phyloP scores from a whole-genome alignment of 2,797 vertebrate genomes.

The Hozukius guyotensis region DNA sequence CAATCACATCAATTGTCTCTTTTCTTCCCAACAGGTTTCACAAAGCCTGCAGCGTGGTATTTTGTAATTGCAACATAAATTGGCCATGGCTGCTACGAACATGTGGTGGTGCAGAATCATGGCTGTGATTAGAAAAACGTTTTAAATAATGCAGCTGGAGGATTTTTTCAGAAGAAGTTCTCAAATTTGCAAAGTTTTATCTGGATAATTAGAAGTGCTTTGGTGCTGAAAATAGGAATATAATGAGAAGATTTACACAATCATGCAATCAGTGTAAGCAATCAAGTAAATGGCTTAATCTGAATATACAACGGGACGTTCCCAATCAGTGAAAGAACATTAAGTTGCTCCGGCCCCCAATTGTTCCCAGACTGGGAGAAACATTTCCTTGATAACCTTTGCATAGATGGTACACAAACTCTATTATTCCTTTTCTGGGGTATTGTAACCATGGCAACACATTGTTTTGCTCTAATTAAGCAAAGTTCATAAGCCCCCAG shows the following conservation, averaged over 20 bases:
- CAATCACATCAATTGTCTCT: background rate
- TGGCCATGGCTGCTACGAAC: background rate
- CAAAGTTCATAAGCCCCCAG: background rate
- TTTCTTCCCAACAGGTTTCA: background rate
- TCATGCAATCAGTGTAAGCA: background rate
- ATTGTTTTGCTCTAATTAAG: conserved; percentile 12
- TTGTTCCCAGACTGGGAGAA: background rate
- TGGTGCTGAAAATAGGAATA: background rate
- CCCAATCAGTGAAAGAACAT: background rate
- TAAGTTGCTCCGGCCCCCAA: background rate
- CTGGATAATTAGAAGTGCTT: background rate
- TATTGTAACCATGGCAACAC: conserved; percentile 5
- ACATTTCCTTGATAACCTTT: background rate
- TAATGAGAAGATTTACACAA: background rate
- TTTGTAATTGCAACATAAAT: conserved; percentile 3
- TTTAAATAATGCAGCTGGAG: background rate
- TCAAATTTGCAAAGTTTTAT: background rate
- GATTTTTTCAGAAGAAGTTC: background rate
- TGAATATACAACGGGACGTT: background rate
- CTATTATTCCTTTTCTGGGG: background rate
- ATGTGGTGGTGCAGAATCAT: background rate
- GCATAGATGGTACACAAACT: background rate
- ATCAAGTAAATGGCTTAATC: background rate
- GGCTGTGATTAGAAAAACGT: background rate
- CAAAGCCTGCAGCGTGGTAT: background rate